Evolutionary conservation across 2,113 vertebrate species (phyloP), one percentile per base, ranked within the genome.

Genomic region (Paramisgurnus dabryanus): DNA sequence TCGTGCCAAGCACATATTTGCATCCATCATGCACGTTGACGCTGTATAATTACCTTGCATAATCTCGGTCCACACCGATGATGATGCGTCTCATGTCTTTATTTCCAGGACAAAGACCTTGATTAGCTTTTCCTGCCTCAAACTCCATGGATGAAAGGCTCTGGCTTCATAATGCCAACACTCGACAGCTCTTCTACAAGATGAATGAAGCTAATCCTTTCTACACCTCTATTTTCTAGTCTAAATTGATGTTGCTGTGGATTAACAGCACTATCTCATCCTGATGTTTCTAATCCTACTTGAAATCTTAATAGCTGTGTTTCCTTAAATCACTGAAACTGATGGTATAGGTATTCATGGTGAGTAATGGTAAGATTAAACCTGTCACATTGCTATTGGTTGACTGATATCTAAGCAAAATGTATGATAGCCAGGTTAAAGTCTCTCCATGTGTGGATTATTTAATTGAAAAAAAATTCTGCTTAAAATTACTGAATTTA

Each of bases 61-160:
- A 64, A 63, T 75, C n/a, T 4, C 8, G 45, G 22, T n/a, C 73
- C 45, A 64, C 18, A 39, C 58, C 11, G 58, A 47, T 75, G 12
- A 75, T 39, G 43, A 34, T 34, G 47, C 15, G 17, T 58, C 39
- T 73, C 39, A 58, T 18, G 6, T 45, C 12, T 61, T 61, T 45
- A 43, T 74, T 6, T 22, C 64, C 13, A 4, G 1, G 39, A 74
- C 55, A 74, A 74, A 49, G 43, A 63, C 43, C 58, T 75, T 64
- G 58, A 75, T 75, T 75, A 63, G 73, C 22, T 64, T 75, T 75
- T 64, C 58, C 73, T 39, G 58, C n/a, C 55, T 58, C 39, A 13
- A 18, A 45, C 41, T 61, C n/a, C 40, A 64, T 5, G 22, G 12
- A 75, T 49, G 58, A 75, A 64, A 57, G 53, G 53, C 15, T 72